phyloP scores from a whole-genome alignment of 2,113 vertebrate genomes.

The Tupaia tana region DNA sequence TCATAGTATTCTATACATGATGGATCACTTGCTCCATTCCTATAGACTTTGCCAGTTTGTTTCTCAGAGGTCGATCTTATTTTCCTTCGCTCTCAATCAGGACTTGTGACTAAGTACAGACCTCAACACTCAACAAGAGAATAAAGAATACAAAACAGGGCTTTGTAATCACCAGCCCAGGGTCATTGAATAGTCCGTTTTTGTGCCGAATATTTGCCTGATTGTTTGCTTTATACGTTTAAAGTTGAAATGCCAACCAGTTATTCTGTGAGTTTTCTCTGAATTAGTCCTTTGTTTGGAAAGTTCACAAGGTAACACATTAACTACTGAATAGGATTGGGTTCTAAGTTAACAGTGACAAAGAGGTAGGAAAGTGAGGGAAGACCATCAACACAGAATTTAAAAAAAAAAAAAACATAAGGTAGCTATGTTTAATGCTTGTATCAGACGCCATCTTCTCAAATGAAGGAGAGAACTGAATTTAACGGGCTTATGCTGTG shows the following conservation, averaged over 20 bases:
- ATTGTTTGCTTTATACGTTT: slow-evolving; percentile 48
- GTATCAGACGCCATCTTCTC: slow-evolving; percentile 16
- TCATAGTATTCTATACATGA: background rate
- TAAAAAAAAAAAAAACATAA: background rate
- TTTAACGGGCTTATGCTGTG: background rate
- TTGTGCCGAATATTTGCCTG: slow-evolving; percentile 14
- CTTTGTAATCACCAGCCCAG: background rate
- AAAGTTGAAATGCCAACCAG: slow-evolving; percentile 54
- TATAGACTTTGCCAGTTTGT: background rate
- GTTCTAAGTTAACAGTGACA: slow-evolving; percentile 38
- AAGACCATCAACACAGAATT: slow-evolving; percentile 40
- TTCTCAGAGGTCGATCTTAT: slow-evolving; percentile 16
- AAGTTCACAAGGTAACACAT: slow-evolving; percentile 46
- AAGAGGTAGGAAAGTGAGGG: slow-evolving; percentile 10
- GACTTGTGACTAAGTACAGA: background rate
- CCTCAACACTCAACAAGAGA: background rate
- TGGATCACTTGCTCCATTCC: background rate
- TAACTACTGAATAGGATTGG: background rate
- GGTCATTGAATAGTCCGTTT: slow-evolving; percentile 19
- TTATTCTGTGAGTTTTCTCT: slow-evolving; percentile 36
- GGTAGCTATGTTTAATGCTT: background rate
- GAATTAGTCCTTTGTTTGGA: slow-evolving; percentile 66
- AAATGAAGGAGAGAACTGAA: slow-evolving; percentile 23
- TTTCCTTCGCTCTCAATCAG: slow-evolving; percentile 7
- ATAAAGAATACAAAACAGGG: background rate